phyloP scores from a whole-genome alignment of 2,797 vertebrate genomes.

The Trematomus bernacchii region DNA sequence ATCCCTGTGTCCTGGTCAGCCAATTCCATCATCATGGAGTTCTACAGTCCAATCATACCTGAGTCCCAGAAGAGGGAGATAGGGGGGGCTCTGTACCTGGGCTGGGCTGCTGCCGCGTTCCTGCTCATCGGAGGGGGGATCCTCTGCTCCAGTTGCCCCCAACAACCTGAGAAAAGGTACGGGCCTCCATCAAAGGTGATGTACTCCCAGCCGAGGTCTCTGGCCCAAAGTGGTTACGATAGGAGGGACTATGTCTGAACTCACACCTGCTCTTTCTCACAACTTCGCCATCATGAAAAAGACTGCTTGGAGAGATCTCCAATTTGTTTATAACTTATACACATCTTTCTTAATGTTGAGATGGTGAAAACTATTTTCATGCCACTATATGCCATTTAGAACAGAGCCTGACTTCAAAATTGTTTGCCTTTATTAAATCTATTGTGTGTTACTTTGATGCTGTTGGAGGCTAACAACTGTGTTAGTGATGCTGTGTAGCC shows the following conservation, averaged over 20 bases:
- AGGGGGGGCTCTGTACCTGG: conserved; percentile 90
- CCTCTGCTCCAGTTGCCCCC: conserved; percentile 92
- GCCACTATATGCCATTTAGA: not conserved
- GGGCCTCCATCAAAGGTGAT: conserved; percentile 82
- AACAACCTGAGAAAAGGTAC: conserved; percentile 87
- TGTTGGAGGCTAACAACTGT: conserved; percentile 4
- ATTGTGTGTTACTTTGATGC: conserved; percentile 7
- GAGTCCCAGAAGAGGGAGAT: conserved; percentile 91
- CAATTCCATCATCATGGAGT: conserved; percentile 89
- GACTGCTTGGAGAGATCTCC: not conserved
- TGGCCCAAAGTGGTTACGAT: conserved; percentile 83
- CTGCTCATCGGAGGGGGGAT: conserved; percentile 90
- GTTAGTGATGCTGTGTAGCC: not conserved
- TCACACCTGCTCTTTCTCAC: conserved; percentile 23
- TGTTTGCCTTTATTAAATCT: not conserved
- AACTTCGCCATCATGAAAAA: not conserved
- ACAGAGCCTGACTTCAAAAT: not conserved
- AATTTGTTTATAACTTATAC: not conserved
- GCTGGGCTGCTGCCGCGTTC: conserved; percentile 91
- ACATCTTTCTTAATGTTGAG: conserved; percentile 3
- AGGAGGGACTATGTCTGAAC: conserved; percentile 92
- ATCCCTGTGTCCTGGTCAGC: conserved; percentile 94
- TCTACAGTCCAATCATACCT: conserved; percentile 86
- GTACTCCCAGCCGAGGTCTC: conserved; percentile 87
- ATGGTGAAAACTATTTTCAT: conserved; percentile 1